These are phyloP conservation scores for Anguilla japonica DNA, from an alignment of 2,113 vertebrate species.

Conservation along the genomic window DNA sequence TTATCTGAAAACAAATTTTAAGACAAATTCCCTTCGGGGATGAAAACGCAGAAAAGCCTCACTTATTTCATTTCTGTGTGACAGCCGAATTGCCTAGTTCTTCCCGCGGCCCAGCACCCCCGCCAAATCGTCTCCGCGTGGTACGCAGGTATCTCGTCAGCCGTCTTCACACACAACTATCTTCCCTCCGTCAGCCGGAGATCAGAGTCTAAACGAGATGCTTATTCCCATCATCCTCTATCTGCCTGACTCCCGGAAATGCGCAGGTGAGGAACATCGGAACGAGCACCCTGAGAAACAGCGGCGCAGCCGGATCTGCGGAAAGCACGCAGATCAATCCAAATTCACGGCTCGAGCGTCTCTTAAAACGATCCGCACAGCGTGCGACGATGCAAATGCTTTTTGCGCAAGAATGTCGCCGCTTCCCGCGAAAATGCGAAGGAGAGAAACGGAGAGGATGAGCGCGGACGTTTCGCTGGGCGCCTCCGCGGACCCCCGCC, in stretches of 20 bases:
- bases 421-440: background rate
- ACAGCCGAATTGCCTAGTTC: background rate
- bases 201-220: background rate
- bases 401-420: background rate
- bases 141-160: background rate
- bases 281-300: background rate
- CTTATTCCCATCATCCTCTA: background rate
- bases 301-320: background rate
- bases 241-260: background rate
- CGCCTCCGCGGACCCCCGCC: background rate
- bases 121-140: background rate
- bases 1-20: too few relatives aligned
- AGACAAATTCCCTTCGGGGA: too few relatives aligned
- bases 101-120: background rate
- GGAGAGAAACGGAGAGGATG: background rate
- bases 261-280: background rate
- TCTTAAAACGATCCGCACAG: background rate
- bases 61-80: background rate
- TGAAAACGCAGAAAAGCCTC: too few relatives aligned
- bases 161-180: too few relatives aligned
- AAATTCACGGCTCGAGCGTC: background rate
- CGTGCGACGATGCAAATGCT: background rate
- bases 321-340: background rate
- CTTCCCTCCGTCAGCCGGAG: conserved; percentile 1
- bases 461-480: background rate